Conservation (phyloP, 2,797 vertebrate genomes). For the Alca torda region DNA sequence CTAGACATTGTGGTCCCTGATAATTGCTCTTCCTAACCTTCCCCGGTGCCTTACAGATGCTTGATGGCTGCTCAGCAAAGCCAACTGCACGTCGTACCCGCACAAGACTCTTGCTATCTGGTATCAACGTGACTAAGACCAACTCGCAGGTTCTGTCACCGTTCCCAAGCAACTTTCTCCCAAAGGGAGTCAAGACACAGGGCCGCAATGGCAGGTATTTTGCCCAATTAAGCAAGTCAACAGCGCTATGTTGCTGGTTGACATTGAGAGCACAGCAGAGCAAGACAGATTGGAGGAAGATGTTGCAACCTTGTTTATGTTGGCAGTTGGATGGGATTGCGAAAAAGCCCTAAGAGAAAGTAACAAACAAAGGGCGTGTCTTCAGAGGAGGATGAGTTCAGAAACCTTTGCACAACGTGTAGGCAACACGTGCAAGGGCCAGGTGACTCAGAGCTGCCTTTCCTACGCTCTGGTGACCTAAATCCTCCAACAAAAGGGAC, state of each 20-base stretch:
- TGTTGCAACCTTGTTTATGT: conserved; percentile 49
- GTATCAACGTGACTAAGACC: neutral
- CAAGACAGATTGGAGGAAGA: neutral
- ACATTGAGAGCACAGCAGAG: neutral
- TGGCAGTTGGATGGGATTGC: conserved; percentile 26
- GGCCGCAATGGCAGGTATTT: neutral
- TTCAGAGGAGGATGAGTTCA: neutral
- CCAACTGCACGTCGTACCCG: neutral
- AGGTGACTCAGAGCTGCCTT: conserved; percentile 30
- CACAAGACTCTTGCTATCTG: neutral
- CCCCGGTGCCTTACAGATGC: neutral
- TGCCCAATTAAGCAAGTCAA: neutral
- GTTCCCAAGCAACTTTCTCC: conserved; percentile 27
- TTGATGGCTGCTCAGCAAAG: neutral
- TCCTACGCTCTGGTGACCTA: conserved; percentile 16
- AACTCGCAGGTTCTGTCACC: neutral
- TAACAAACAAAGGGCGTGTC: conserved; percentile 56
- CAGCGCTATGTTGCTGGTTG: neutral
- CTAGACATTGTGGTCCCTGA: neutral
- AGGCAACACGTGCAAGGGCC: conserved; percentile 18
- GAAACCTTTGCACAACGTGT: conserved; percentile 30
- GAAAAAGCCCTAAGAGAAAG: conserved; percentile 62
- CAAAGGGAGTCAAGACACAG: neutral
- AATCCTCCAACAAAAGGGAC: conserved; percentile 35
- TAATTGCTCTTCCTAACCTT: neutral